phyloP scores from a whole-genome alignment of 2,113 vertebrate genomes.

The Charina bottae region DNA sequence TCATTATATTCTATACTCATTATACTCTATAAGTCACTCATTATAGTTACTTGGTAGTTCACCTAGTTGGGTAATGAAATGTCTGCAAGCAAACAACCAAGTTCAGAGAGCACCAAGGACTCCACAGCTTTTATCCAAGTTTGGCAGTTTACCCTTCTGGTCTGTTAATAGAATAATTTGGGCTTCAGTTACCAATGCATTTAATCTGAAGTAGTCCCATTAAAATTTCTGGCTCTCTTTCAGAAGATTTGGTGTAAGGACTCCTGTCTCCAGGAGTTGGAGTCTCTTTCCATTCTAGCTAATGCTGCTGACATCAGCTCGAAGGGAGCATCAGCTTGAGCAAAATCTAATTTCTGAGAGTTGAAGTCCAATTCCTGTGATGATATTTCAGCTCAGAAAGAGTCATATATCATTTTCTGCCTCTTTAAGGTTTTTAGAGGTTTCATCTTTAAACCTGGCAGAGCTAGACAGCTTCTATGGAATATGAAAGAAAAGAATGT shows the following conservation, averaged over 20 bases:
- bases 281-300: background rate
- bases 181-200: background rate
- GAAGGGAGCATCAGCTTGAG: slow-evolving; percentile 15
- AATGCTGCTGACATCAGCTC: background rate
- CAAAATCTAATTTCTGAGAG: slow-evolving; percentile 32
- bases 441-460: slow-evolving; percentile 31
- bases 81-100: background rate
- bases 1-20: background rate
- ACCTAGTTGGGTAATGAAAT: background rate
- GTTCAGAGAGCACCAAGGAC: background rate
- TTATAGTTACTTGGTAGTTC: background rate
- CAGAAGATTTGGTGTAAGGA: background rate
- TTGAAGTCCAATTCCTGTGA: slow-evolving; percentile 29
- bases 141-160: background rate
- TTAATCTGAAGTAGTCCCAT: slow-evolving; percentile 3
- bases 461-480: slow-evolving; percentile 25
- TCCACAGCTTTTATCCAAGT: background rate
- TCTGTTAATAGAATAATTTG: slow-evolving; percentile 4
- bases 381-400: slow-evolving; percentile 36
- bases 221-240: background rate
- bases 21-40: background rate
- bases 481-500: slow-evolving; percentile 37
- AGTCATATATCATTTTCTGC: slow-evolving; percentile 19
- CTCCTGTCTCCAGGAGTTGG: background rate
- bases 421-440: slow-evolving; percentile 26